These are phyloP conservation scores for Emydoidea blandingii DNA, from an alignment of 2,797 vertebrate genomes.

Conservation along the genomic window DNA sequence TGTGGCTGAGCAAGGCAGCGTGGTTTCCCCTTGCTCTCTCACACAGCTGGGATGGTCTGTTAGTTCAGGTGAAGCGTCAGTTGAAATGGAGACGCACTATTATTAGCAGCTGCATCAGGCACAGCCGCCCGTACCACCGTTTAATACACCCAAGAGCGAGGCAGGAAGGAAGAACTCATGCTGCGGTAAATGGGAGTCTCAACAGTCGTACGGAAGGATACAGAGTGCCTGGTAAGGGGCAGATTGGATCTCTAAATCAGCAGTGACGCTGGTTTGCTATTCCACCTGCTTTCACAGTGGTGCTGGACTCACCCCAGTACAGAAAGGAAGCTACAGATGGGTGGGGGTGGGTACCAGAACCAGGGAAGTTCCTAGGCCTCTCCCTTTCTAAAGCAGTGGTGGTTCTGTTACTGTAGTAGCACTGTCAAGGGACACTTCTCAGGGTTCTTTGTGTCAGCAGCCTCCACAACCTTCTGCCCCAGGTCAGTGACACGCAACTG, in stretches of 20 bases:
- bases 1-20: neutral
- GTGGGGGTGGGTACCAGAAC: neutral
- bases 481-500: neutral
- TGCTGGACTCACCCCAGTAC: too few species aligned
- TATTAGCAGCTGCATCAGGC: slow-evolving; percentile 19
- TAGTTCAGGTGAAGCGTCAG: slow-evolving; percentile 38
- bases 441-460: neutral
- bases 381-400: neutral
- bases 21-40: slow-evolving; percentile 17
- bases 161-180: slow-evolving; percentile 59
- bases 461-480: neutral
- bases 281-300: too few species aligned
- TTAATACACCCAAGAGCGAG: slow-evolving; percentile 27
- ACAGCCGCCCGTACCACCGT: slow-evolving; percentile 15
- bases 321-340: too few species aligned
- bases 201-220: neutral
- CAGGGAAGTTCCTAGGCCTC: neutral
- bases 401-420: neutral
- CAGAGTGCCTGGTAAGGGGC: slow-evolving; percentile 17
- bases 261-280: too few species aligned
- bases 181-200: neutral
- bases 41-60: slow-evolving; percentile 33
- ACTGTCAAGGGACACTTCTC: neutral
- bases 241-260: slow-evolving; percentile 25
- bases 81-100: neutral